Evolutionary conservation across 2,888 invertebrate genomes (phyloP).

Genomic region (Pachycephus smyrnensis): DNA sequence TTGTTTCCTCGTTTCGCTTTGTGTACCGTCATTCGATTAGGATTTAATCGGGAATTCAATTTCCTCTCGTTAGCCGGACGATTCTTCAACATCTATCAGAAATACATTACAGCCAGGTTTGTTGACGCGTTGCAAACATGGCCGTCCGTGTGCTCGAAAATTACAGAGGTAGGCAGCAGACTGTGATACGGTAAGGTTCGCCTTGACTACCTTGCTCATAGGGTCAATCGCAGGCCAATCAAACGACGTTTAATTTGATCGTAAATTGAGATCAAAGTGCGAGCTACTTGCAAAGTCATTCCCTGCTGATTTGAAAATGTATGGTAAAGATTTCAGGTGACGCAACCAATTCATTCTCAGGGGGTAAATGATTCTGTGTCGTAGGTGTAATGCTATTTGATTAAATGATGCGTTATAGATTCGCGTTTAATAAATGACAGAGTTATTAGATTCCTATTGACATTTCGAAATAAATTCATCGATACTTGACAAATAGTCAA

Average conservation of each 20-base stretch:
- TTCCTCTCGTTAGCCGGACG: not conserved
- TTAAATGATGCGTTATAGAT: not conserved
- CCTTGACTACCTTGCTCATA: constrained; percentile 7
- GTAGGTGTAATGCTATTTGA: not conserved
- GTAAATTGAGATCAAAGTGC: constrained; percentile 37
- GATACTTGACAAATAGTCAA: not conserved
- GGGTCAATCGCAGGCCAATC: constrained; percentile 35
- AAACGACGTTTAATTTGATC: constrained; percentile 39
- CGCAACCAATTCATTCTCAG: not conserved
- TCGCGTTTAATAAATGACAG: not conserved
- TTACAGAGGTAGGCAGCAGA: not conserved
- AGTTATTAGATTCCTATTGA: not conserved
- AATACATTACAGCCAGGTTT: not conserved
- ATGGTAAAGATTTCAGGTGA: not conserved
- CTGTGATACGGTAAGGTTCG: constrained; percentile 17
- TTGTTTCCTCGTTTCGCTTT: not conserved
- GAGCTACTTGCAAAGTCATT: constrained; percentile 30
- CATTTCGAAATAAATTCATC: not conserved
- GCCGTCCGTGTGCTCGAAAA: not conserved
- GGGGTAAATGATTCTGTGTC: not conserved
- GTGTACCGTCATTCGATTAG: not conserved
- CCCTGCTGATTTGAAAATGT: constrained; percentile 25
- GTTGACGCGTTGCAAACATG: not conserved
- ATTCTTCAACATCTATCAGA: not conserved
- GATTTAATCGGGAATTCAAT: not conserved